Evolutionary conservation across 64 coral and sea anemone species (phyloP).

Genomic region (Cladopsammia gracilis): DNA sequence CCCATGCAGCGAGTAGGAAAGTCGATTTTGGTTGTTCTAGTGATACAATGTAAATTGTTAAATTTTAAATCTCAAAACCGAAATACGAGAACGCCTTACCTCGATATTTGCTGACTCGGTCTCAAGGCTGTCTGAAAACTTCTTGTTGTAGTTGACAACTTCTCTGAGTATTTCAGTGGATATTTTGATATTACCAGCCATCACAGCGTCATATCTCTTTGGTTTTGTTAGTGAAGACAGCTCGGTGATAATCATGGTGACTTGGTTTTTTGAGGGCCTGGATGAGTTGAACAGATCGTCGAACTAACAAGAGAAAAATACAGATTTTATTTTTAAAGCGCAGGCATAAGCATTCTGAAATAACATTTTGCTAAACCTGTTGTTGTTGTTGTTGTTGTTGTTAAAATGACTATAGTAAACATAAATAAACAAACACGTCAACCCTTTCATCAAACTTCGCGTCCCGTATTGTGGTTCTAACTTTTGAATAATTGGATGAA

Average conservation of each 20-base stretch:
- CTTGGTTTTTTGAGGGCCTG: neutral
- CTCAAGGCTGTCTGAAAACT: neutral
- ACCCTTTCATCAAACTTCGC: too few relatives aligned
- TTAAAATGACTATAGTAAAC: too few relatives aligned
- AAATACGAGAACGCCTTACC: neutral
- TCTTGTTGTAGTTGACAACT: conserved; percentile 48
- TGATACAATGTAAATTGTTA: too few relatives aligned
- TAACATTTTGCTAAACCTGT: too few relatives aligned
- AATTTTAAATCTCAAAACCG: neutral
- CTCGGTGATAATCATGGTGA: conserved; percentile 22
- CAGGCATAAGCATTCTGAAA: too few relatives aligned
- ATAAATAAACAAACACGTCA: too few relatives aligned
- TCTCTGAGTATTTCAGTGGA: conserved; percentile 37
- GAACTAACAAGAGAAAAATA: neutral
- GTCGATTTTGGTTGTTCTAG: too few relatives aligned
- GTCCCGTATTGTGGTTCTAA: too few relatives aligned
- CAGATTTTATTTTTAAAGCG: too few relatives aligned
- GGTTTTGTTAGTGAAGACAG: conserved; percentile 8
- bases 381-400: too few relatives aligned
- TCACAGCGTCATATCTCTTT: conserved; percentile 3
- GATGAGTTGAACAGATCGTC: conserved; percentile 14
- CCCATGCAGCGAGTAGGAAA: too few relatives aligned
- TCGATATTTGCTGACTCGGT: conserved; percentile 11
- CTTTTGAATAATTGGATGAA: too few relatives aligned
- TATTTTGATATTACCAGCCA: conserved; percentile 69